Evolutionary conservation across 2,797 vertebrate species (phyloP).

Genomic region (Gambelia wislizenii): DNA sequence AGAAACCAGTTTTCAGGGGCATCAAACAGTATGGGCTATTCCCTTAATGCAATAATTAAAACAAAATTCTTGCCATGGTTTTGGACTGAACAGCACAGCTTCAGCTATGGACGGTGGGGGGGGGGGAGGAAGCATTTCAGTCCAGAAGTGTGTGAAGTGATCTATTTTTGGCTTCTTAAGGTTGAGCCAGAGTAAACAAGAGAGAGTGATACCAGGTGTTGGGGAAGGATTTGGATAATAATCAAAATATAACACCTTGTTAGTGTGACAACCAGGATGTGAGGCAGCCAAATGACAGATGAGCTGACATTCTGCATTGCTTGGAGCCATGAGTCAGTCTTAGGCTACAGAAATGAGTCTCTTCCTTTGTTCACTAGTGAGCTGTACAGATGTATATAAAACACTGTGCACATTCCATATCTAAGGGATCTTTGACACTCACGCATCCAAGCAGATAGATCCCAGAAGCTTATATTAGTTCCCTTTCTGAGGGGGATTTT

Average conservation of each 20-base stretch:
- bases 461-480: background rate
- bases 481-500: background rate
- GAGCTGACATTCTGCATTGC: background rate
- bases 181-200: background rate
- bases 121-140: accelerated
- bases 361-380: background rate
- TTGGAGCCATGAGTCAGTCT: background rate
- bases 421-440: background rate
- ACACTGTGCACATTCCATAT: background rate
- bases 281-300: background rate
- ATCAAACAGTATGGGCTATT: background rate
- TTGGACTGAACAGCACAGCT: background rate
- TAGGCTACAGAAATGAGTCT: background rate
- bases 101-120: too few species aligned
- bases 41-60: background rate
- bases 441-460: background rate
- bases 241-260: accelerated
- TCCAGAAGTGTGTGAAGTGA: background rate
- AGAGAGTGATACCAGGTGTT: background rate
- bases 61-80: background rate
- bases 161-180: background rate
- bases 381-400: background rate
- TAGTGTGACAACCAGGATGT: accelerated
- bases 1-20: background rate
- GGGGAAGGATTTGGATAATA: slow-evolving; percentile 19